Evolutionary conservation across 2,797 vertebrate genomes (phyloP).

Genomic region (Helostoma temminkii): DNA sequence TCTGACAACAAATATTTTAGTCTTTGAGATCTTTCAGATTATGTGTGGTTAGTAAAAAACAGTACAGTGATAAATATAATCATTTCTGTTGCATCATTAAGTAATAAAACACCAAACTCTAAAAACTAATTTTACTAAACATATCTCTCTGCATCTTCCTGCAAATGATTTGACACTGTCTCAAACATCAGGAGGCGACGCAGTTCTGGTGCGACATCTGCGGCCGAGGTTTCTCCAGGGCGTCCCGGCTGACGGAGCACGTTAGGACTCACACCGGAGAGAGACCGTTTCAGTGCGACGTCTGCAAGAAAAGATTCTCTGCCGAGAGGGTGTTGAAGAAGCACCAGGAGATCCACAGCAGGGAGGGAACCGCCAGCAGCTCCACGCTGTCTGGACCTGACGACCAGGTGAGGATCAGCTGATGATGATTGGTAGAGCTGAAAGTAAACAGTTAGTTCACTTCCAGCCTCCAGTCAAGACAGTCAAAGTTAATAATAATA

Average conservation of each 20-base stretch:
- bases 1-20: too few species aligned
- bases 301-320: constrained; percentile 49
- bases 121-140: too few species aligned
- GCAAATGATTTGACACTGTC: too few species aligned
- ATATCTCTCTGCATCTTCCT: too few species aligned
- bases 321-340: constrained; percentile 33
- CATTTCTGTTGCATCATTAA: too few species aligned
- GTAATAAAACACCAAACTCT: too few species aligned
- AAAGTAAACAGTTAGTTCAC: too few species aligned
- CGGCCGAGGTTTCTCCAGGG: constrained; percentile 34
- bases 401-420: constrained; percentile 10
- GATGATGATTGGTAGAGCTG: background rate
- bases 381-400: background rate
- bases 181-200: constrained; percentile 38
- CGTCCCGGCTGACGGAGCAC: constrained; percentile 46
- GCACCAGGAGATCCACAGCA: constrained; percentile 59
- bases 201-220: constrained; percentile 47
- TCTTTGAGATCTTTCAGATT: too few species aligned
- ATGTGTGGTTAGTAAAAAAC: too few species aligned
- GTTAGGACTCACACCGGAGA: constrained; percentile 58
- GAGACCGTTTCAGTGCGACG: constrained; percentile 47
- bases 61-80: too few species aligned
- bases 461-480: too few species aligned
- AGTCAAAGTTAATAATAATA: too few species aligned
- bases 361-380: background rate